Evolutionary conservation across 2,113 vertebrate species (phyloP).

Genomic region (Gymnocephalus cernua): DNA sequence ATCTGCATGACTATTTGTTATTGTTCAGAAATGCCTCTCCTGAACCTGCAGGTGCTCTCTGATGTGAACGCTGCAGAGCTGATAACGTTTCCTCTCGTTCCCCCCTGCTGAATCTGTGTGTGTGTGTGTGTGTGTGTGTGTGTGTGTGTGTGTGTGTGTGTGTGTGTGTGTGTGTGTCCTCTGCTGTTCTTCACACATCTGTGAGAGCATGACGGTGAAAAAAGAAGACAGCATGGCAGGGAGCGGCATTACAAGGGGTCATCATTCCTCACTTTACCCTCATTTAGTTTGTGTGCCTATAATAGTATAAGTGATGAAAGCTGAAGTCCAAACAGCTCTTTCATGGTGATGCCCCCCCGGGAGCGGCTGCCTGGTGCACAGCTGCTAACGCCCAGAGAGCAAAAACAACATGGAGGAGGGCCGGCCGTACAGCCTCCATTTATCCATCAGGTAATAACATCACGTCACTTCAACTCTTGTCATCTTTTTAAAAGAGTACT

Average conservation of each 20-base stretch:
- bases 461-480: not conserved
- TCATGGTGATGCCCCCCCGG: constrained; percentile 34
- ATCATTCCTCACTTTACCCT: constrained; percentile 6
- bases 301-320: constrained; percentile 37
- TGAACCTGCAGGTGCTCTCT: constrained; percentile 6
- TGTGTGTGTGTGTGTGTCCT: no score
- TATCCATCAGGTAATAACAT: not conserved
- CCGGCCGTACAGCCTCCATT: not conserved
- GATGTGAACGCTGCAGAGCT: not conserved
- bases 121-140: no score
- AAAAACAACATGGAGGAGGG: not conserved
- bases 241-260: constrained; percentile 7
- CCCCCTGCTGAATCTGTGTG: constrained; percentile 13
- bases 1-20: not conserved
- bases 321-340: constrained; percentile 33
- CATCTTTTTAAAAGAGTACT: no score
- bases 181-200: constrained; percentile 32
- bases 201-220: not conserved
- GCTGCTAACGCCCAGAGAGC: constrained; percentile 19
- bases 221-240: not conserved
- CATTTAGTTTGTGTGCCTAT: constrained; percentile 14
- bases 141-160: no score
- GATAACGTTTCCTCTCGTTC: not conserved
- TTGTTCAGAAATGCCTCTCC: constrained; percentile 3
- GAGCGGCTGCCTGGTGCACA: constrained; percentile 5